Evolutionary conservation across 2,888 invertebrate genomes (phyloP).

Genomic region (Rotaria macrura): DNA sequence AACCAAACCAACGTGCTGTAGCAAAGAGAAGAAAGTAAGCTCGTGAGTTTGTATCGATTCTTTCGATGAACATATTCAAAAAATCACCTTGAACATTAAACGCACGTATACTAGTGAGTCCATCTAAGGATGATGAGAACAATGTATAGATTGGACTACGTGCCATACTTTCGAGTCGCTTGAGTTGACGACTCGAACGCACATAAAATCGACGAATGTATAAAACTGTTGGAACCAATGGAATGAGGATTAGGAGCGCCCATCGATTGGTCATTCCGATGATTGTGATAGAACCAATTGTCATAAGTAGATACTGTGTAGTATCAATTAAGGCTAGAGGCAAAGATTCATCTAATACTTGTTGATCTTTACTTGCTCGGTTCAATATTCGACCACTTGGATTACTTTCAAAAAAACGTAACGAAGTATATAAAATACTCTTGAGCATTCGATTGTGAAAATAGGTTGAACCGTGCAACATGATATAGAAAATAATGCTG

Average conservation of each 20-base stretch:
- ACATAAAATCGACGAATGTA: conserved; percentile 60
- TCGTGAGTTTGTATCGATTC: conserved; percentile 66
- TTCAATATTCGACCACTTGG: conserved; percentile 65
- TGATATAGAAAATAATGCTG: not conserved
- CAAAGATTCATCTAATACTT: conserved; percentile 56
- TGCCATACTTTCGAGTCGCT: conserved; percentile 28
- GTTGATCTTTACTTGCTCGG: conserved; percentile 73
- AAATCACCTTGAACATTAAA: conserved; percentile 70
- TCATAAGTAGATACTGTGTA: conserved; percentile 58
- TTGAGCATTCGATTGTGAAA: conserved; percentile 61
- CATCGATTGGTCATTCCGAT: conserved; percentile 64
- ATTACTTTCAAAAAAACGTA: too few species aligned
- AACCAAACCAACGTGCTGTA: conserved; percentile 80
- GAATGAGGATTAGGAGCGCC: conserved; percentile 54
- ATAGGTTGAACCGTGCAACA: conserved; percentile 58
- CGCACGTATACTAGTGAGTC: conserved; percentile 78
- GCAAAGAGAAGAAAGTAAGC: conserved; percentile 81
- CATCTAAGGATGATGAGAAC: conserved; percentile 61
- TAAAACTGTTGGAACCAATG: conserved; percentile 65
- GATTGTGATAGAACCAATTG: conserved; percentile 56
- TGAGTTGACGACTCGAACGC: conserved; percentile 22
- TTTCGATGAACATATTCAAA: conserved; percentile 52
- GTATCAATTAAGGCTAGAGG: conserved; percentile 51
- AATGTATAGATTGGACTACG: too few species aligned
- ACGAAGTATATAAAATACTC: conserved; percentile 20